A percentile compares a stretch with the other conserved stretches of the same genome.
Conservation (phyloP, 2,113 vertebrate genomes). For the Nothobranchius furzeri region DNA sequence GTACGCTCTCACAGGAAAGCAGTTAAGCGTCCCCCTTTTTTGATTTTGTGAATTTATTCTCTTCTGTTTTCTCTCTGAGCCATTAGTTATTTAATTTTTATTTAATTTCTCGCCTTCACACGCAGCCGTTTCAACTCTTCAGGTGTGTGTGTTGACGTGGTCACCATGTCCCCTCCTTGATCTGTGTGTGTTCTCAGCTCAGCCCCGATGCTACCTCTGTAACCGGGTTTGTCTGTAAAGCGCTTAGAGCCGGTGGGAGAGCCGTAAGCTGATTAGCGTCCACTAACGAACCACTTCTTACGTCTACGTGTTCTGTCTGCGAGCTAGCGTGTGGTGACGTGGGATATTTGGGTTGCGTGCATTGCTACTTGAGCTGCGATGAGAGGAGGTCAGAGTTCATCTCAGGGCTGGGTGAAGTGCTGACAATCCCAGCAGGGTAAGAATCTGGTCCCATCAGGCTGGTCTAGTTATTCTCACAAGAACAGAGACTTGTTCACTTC, state of each 20-base stretch:
- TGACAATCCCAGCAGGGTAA: conserved; percentile 13
- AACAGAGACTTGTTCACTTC: neutral
- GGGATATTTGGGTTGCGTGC: conserved; percentile 1
- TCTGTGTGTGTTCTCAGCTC: conserved; percentile 36
- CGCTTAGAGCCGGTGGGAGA: conserved; percentile 71
- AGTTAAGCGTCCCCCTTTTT: conserved; percentile 11
- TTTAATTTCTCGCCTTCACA: neutral
- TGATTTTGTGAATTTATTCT: conserved; percentile 18
- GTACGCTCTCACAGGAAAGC: conserved; percentile 45
- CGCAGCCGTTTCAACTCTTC: neutral
- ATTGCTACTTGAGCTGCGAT: conserved; percentile 7
- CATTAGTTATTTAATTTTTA: neutral
- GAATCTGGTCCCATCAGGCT: conserved; percentile 20
- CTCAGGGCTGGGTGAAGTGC: conserved; percentile 27
- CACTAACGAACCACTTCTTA: conserved; percentile 69
- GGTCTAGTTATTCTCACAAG: conserved; percentile 56
- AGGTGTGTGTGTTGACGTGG: conserved; percentile 40
- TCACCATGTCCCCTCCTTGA: conserved; percentile 16
- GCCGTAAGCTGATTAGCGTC: conserved; percentile 74
- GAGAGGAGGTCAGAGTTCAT: conserved; percentile 45
- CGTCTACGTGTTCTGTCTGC: conserved; percentile 40
- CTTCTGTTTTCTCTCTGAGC: neutral
- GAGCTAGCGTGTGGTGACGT: neutral
- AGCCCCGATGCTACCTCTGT: conserved; percentile 43
- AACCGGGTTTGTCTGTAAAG: conserved; percentile 73